Conservation (phyloP, 2,113 vertebrate species). For the Nasalis larvatus region DNA sequence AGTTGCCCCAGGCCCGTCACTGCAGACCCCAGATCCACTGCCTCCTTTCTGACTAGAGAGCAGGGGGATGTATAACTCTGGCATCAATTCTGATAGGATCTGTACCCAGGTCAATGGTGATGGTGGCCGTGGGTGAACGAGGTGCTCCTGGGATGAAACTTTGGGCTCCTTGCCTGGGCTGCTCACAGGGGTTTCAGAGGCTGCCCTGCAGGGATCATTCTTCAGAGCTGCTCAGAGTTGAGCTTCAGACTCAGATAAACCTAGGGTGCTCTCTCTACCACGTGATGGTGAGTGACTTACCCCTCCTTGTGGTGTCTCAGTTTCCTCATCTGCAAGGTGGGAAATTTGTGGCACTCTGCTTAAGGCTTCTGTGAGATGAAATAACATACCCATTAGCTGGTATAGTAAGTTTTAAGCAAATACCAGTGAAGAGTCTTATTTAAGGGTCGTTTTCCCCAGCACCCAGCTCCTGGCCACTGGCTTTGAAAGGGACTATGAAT, state of each 20-base stretch:
- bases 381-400: background rate
- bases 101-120: background rate
- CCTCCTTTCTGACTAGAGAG: background rate
- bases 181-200: accelerated
- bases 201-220: accelerated
- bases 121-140: accelerated
- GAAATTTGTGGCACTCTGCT: background rate
- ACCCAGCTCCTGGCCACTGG: background rate
- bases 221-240: background rate
- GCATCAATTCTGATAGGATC: accelerated
- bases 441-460: background rate
- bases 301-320: background rate
- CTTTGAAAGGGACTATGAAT: background rate
- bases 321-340: background rate
- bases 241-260: background rate
- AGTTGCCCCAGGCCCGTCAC: background rate
- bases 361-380: background rate
- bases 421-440: background rate
- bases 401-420: background rate
- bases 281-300: accelerated
- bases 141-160: accelerated
- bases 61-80: accelerated
- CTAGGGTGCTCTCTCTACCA: accelerated
- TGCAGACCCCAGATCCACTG: accelerated
- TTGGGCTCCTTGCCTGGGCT: background rate